Evolutionary conservation across 2,113 vertebrate genomes (phyloP).

Genomic region (Xiphophorus maculatus): DNA sequence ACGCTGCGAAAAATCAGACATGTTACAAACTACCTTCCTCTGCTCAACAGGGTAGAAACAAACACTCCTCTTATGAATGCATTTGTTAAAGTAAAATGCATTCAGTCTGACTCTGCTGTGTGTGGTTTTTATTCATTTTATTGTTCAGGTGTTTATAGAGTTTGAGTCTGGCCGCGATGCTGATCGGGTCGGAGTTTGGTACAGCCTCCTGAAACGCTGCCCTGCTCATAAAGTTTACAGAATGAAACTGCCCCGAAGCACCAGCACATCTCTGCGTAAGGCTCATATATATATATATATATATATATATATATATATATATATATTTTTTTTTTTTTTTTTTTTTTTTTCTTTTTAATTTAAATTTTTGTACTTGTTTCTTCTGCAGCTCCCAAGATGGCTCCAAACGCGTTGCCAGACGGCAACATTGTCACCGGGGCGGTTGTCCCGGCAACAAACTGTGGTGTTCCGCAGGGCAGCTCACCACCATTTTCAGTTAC

Average conservation of each 20-base stretch:
- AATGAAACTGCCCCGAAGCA: constrained; percentile 9
- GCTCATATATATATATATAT: no score
- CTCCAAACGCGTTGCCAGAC: constrained; percentile 15
- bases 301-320: no score
- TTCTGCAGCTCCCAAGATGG: constrained; percentile 20
- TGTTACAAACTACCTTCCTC: constrained; percentile 48
- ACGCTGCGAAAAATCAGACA: not conserved
- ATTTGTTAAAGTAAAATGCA: not conserved
- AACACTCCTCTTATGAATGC: not conserved
- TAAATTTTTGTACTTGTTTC: not conserved
- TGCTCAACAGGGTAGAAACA: constrained; percentile 59
- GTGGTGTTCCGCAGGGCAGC: constrained; percentile 17
- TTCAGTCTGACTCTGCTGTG: not conserved
- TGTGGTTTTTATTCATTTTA: not conserved
- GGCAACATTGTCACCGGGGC: not conserved
- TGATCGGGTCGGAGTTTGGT: constrained; percentile 58
- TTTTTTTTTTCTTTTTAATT: no score
- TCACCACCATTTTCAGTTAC: constrained; percentile 37
- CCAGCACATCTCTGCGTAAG: constrained; percentile 2
- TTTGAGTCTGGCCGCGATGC: constrained; percentile 20
- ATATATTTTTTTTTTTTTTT: no score
- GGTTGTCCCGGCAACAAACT: accelerated
- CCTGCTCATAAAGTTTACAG: constrained; percentile 13
- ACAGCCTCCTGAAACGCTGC: constrained; percentile 35
- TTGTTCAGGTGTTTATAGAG: constrained; percentile 58